Conservation (phyloP, 2,888 invertebrate species). For the Ischnura elegans region DNA sequence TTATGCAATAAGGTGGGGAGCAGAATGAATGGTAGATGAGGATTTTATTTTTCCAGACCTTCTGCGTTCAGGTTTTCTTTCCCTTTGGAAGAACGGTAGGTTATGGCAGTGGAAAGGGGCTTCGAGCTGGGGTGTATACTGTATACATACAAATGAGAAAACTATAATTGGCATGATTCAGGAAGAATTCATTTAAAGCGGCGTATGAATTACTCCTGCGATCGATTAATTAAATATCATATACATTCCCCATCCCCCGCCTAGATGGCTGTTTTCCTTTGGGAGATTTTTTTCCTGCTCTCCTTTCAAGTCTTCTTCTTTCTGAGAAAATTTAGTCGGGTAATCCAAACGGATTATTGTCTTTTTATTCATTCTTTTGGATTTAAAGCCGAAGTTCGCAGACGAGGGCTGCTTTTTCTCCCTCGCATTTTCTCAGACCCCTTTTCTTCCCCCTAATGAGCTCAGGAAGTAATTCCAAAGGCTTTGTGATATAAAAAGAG, state of each 20-base stretch:
- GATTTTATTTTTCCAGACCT: no score
- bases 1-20: not conserved
- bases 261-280: not conserved
- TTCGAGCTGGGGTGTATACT: not conserved
- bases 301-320: not conserved
- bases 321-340: not conserved
- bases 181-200: slow-evolving; percentile 7
- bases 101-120: not conserved
- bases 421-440: not conserved
- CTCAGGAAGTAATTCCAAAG: not conserved
- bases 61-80: not conserved
- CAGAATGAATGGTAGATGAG: not conserved
- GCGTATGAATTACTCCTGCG: slow-evolving; percentile 11
- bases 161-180: not conserved
- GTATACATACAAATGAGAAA: not conserved
- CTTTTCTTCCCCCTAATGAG: not conserved
- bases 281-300: not conserved
- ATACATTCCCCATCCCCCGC: not conserved
- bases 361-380: slow-evolving; percentile 16
- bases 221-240: slow-evolving; percentile 49
- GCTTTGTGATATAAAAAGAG: slow-evolving; percentile 6
- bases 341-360: slow-evolving; percentile 43
- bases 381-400: not conserved
- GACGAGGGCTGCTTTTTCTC: not conserved
- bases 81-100: not conserved